These are phyloP conservation scores for Melipona quadrifasciata DNA, from an alignment of 1,140 invertebrate genomes.

Conservation along the genomic window DNA sequence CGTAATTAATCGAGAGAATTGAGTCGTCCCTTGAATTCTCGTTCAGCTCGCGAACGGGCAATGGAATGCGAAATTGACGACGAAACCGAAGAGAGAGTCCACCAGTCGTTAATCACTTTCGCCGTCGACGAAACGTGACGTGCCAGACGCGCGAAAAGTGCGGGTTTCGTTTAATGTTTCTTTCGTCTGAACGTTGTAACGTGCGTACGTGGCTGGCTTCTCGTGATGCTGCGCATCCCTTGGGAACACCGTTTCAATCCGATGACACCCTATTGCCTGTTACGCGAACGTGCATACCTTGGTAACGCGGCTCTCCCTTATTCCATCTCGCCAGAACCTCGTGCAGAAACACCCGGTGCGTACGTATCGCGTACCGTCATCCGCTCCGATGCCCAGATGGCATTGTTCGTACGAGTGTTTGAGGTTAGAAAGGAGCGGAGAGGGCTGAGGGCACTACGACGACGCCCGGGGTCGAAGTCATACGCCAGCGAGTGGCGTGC, in stretches of 20 bases:
- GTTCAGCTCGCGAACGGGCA: too few relatives aligned
- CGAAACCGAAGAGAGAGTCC: neutral
- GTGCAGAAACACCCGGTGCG: neutral
- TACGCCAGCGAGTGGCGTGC: neutral
- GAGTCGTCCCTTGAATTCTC: neutral
- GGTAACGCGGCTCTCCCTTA: constrained; percentile 50
- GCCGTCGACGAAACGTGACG: neutral
- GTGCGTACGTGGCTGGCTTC: constrained; percentile 34
- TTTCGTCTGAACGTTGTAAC: constrained; percentile 24
- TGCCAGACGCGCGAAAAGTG: constrained; percentile 1
- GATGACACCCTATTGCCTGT: constrained; percentile 65
- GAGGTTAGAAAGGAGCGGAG: constrained; percentile 24
- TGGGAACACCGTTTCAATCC: constrained; percentile 65
- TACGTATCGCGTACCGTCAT: constrained; percentile 47
- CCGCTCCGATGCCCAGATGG: constrained; percentile 44
- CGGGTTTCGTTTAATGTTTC: constrained; percentile 51
- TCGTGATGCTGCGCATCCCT: constrained; percentile 48
- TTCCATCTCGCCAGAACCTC: constrained; percentile 34
- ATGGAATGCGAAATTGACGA: neutral
- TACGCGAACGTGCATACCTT: constrained; percentile 65
- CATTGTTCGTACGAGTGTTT: constrained; percentile 51
- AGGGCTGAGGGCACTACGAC: neutral
- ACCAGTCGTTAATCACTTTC: constrained; percentile 49
- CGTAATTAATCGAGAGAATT: constrained; percentile 22
- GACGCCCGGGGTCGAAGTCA: constrained; percentile 4